These are phyloP conservation scores for Trinorchestia longiramus DNA, from an alignment of 1,140 invertebrate genomes.

Conservation along the genomic window DNA sequence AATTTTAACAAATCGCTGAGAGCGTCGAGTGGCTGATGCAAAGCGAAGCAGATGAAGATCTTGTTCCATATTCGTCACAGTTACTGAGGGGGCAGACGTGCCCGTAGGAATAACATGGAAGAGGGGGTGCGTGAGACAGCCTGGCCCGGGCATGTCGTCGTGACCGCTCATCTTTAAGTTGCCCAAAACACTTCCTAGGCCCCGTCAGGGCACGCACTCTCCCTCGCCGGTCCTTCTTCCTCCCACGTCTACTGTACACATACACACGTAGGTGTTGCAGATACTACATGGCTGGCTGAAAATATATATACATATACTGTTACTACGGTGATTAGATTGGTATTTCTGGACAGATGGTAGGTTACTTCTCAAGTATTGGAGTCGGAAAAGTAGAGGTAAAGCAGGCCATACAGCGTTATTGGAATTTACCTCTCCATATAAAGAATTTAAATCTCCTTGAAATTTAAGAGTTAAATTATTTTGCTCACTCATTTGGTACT, in stretches of 20 bases:
- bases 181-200: conserved; percentile 49
- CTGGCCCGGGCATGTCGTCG: not conserved
- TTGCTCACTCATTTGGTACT: too few species aligned
- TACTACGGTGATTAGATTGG: not conserved
- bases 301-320: not conserved
- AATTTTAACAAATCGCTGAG: not conserved
- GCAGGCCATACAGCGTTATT: too few species aligned
- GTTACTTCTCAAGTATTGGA: not conserved
- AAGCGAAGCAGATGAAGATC: conserved; percentile 6
- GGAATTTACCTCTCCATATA: too few species aligned
- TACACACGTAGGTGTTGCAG: not conserved
- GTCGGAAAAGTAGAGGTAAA: not conserved
- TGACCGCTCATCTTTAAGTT: conserved; percentile 36
- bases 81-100: not conserved
- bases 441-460: too few species aligned
- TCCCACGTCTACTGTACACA: not conserved
- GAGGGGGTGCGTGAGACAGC: not conserved
- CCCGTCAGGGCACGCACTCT: conserved; percentile 13
- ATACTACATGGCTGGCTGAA: not conserved
- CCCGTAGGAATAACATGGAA: conserved; percentile 15
- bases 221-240: not conserved
- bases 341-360: not conserved
- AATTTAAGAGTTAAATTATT: too few species aligned
- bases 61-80: not conserved
- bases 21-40: not conserved